These are phyloP conservation scores for Frieseomelitta varia DNA, from an alignment of 1,140 invertebrate genomes.

Conservation along the genomic window DNA sequence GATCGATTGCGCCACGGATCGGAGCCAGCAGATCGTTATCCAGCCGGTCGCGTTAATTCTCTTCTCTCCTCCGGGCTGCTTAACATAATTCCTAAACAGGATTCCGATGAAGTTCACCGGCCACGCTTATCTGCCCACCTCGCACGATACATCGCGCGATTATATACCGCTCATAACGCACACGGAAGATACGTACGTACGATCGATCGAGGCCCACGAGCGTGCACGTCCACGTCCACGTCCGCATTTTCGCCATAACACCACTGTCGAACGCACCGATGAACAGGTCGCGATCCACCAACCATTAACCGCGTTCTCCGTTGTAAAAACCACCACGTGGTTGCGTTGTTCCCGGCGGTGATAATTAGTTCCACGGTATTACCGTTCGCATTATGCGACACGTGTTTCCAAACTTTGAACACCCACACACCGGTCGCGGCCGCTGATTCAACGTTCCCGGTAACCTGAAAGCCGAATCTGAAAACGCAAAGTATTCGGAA, in stretches of 20 bases:
- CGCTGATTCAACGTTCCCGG: not conserved
- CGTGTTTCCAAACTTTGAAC: not conserved
- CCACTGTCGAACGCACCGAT: not conserved
- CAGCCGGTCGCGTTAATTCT: constrained; percentile 10
- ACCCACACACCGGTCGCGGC: not conserved
- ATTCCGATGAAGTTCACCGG: constrained; percentile 9
- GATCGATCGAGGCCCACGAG: constrained; percentile 6
- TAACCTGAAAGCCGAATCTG: no score
- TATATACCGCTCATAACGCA: constrained; percentile 23
- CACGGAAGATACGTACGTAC: constrained; percentile 17
- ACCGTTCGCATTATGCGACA: not conserved
- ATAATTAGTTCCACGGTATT: constrained; percentile 18
- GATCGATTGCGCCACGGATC: constrained; percentile 31
- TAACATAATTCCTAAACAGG: constrained; percentile 28
- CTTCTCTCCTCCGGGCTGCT: constrained; percentile 4
- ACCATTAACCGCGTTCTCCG: not conserved
- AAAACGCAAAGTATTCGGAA: not conserved
- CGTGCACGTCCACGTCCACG: no score
- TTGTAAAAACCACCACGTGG: not conserved
- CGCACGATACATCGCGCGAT: constrained; percentile 31
- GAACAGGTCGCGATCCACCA: constrained; percentile 4
- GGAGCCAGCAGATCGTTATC: constrained; percentile 22
- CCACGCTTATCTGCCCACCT: not conserved
- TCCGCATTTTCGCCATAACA: no score
- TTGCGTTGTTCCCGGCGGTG: not conserved